Base-by-base conservation (phyloP, 2,797 vertebrate genomes). In the Pangasius sanitwongsei region DNA sequence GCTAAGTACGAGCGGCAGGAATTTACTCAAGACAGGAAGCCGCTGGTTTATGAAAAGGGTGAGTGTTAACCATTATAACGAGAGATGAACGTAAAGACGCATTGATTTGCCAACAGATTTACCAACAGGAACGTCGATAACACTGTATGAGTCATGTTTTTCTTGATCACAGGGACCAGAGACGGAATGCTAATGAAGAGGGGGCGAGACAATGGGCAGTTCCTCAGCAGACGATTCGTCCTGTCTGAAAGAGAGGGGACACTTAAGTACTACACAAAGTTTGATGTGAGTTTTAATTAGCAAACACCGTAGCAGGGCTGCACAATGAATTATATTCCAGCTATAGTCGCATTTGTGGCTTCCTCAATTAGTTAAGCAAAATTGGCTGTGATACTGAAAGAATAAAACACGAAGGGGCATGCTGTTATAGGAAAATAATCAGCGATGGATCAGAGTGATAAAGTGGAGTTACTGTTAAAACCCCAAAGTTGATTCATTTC, bases 191-290 rank as follows among this genome's bases (percentile, higher is more conserved):
- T 98, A 87, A 97, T 97, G 96, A 98, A 98, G 92, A 95, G 96
- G 85, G 97, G 97, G 74, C 95, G 97, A 93, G 97, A 98, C 95
- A 98, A 96, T 0, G 97, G 97, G 7, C 97, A 98, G 94, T 98
- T 98, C 91, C 90, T 97, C 83, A 96, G 89, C 92, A 95, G 97
- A 87, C 95, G 97, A 90, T 98, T 98, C 78, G 94, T 98, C 86
- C 96, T 98, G 86, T 97, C 96, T 0, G 96, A 97, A 93, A 91
- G 95, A 90, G 98, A 98, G 75, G 97, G 97, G 8, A 97, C 95
- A 59, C 95, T 98, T 82, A 98, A 98, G 92, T 98, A 98, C 91
- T 98, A 96, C 91, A 96, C 95, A 89, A 98, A 97, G 93, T 95
- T 93, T 89, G 98, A 98, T 61, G 98, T 98, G 91, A 97, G 98